These are phyloP conservation scores for Lichenostomus cassidix DNA, from an alignment of 2,113 vertebrate genomes.

Conservation along the genomic window DNA sequence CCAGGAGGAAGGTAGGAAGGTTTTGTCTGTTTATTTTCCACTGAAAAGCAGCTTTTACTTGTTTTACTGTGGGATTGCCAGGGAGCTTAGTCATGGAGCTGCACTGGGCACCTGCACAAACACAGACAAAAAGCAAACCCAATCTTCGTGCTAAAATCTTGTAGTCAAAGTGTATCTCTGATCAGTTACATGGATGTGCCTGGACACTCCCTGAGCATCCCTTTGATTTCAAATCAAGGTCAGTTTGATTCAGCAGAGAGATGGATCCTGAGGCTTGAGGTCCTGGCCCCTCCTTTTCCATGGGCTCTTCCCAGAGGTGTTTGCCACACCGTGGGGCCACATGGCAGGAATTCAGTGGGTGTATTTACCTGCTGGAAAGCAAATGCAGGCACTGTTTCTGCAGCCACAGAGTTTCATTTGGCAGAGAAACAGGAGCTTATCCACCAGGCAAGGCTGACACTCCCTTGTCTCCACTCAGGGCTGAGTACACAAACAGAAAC, in stretches of 20 bases:
- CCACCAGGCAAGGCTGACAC: constrained; percentile 34
- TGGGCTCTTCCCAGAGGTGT: not conserved
- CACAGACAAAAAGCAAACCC: not conserved
- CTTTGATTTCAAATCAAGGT: not conserved
- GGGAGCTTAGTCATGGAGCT: not conserved
- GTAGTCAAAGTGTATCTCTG: not conserved
- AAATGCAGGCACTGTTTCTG: not conserved
- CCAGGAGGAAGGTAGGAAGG: not conserved
- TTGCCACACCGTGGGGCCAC: not conserved
- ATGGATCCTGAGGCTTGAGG: not conserved
- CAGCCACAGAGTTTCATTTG: constrained; percentile 60
- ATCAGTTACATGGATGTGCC: not conserved
- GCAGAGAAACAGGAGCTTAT: constrained; percentile 23
- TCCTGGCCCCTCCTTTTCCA: not conserved
- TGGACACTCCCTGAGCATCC: not conserved
- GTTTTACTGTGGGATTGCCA: not conserved
- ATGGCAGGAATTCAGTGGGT: not conserved
- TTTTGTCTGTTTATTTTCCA: not conserved
- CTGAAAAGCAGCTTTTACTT: not conserved
- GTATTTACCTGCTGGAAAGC: constrained; percentile 36
- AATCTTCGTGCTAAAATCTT: not conserved
- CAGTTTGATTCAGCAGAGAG: not conserved
- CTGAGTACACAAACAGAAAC: constrained; percentile 55
- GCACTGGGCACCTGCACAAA: not conserved
- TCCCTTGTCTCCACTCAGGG: constrained; percentile 29